Evolutionary conservation across 2,113 vertebrate species (phyloP).

Genomic region (Xenopus laevis): DNA sequence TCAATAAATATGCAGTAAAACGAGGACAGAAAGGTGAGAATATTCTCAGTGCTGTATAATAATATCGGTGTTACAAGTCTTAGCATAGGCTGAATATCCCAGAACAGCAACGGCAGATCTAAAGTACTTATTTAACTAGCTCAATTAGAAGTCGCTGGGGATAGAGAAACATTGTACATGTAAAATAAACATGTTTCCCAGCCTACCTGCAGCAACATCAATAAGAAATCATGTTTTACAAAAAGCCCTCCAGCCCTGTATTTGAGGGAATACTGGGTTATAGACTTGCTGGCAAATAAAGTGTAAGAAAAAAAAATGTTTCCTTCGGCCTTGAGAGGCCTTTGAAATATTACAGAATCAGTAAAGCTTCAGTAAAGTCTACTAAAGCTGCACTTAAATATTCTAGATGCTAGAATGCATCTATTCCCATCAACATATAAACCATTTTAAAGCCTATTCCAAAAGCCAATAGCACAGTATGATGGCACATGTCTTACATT

Average conservation of each 20-base stretch:
- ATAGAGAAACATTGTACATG: background rate
- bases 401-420: conserved; percentile 26
- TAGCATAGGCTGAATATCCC: background rate
- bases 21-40: too few species aligned
- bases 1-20: too few species aligned
- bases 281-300: conserved; percentile 24
- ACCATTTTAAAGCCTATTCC: conserved; percentile 30
- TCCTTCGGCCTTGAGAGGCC: conserved; percentile 34
- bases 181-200: conserved; percentile 1
- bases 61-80: too few species aligned
- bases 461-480: conserved; percentile 13
- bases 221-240: conserved; percentile 18
- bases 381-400: conserved; percentile 24
- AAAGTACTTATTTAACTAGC: background rate
- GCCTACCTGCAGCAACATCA: conserved; percentile 8
- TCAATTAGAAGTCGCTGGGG: background rate
- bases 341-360: conserved; percentile 38
- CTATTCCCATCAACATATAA: conserved; percentile 23
- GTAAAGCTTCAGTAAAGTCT: conserved; percentile 30
- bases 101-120: background rate
- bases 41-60: too few species aligned
- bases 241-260: conserved; percentile 16
- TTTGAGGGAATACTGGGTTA: conserved; percentile 17
- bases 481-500: conserved; percentile 21
- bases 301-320: conserved; percentile 34